Base-by-base conservation (phyloP, 2,797 vertebrate genomes). In the Morelia viridis region DNA sequence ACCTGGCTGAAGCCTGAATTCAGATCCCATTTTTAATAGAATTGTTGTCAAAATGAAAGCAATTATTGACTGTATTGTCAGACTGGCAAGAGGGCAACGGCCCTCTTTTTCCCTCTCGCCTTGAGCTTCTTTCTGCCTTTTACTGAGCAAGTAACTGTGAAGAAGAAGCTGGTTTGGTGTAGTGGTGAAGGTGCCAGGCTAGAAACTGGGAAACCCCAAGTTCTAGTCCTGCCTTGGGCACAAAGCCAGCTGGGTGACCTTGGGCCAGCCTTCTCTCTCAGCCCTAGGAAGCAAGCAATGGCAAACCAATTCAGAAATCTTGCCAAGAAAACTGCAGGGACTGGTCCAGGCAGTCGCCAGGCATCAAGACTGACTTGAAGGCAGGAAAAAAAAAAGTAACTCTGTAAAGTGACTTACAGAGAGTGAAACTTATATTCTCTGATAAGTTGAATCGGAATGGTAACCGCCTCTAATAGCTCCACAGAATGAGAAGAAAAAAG, bases 281-380 rank as follows among this genome's bases (percentile, higher is more conserved):
- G 58, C 17, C 58, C 58, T 17, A 60, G 58, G 17, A 22, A 60
- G 58, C 58, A 60, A 0, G 62, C 62, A 28, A 65, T 4, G 62
- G 62, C 10, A 65, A 65, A 0, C 10, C 4, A n/a, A 3, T n/a
- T 11, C 26, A 0, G 9, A n/a, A 65, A 0, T 11, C 3, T 65
- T 65, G 3, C 28, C 28, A 65, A 13, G 11, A 65, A 5, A n/a
- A 65, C 3, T n/a, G 10, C 1, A 5, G 62, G 28, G 28, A 65
- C 13, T 35, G 5, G 5, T 35, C 65, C 13, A 68, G 13, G 12
- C 1, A 35, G 13, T 6, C 13, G 1, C n/a, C 5, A 17, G 65
- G 13, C 13, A 0, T 19, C 13, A 71, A 35, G 15, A 35, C 50
- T 7, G 50, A 53, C 6, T 53, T 0, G 8, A 8, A 53, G 50